These are phyloP conservation scores for Epinephelus awoara DNA, from an alignment of 2,797 vertebrate species.

Conservation along the genomic window DNA sequence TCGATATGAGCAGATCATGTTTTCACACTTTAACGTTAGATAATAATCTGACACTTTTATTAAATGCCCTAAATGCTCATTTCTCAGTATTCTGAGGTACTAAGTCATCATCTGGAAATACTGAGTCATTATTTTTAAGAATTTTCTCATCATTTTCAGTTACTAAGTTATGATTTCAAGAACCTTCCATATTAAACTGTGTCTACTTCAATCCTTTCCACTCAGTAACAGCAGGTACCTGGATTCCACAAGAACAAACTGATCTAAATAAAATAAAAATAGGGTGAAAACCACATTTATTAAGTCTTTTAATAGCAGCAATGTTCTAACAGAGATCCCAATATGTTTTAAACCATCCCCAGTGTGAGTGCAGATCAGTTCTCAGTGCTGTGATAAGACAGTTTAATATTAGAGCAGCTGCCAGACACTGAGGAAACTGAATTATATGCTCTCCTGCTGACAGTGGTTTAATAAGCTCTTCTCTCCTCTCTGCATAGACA, in stretches of 20 bases:
- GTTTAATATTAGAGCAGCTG: slow-evolving; percentile 47
- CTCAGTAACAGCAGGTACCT: slow-evolving; percentile 13
- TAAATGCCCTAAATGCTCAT: too few relatives aligned
- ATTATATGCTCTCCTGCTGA: slow-evolving; percentile 30
- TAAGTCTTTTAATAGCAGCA: slow-evolving; percentile 36
- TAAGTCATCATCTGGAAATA: too few relatives aligned
- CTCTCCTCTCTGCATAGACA: neutral
- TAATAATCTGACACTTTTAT: too few relatives aligned
- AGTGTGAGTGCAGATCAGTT: slow-evolving; percentile 33
- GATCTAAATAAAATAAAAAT: neutral
- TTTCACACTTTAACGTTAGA: too few relatives aligned
- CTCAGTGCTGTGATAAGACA: slow-evolving; percentile 22
- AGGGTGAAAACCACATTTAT: slow-evolving; percentile 19
- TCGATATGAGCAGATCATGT: too few relatives aligned
- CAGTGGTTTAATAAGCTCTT: slow-evolving; percentile 18
- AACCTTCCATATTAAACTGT: neutral
- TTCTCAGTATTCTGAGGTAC: too few relatives aligned
- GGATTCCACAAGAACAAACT: slow-evolving; percentile 39
- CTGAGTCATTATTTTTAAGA: too few relatives aligned
- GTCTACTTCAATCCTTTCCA: slow-evolving; percentile 22
- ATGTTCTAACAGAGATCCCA: neutral
- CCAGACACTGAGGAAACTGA: slow-evolving; percentile 24
- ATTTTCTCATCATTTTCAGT: too few relatives aligned
- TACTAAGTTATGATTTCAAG: too few relatives aligned
- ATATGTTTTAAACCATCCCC: slow-evolving; percentile 12